phyloP scores from a whole-genome alignment of 2,797 vertebrate species.

The Eutrigla gurnardus region DNA sequence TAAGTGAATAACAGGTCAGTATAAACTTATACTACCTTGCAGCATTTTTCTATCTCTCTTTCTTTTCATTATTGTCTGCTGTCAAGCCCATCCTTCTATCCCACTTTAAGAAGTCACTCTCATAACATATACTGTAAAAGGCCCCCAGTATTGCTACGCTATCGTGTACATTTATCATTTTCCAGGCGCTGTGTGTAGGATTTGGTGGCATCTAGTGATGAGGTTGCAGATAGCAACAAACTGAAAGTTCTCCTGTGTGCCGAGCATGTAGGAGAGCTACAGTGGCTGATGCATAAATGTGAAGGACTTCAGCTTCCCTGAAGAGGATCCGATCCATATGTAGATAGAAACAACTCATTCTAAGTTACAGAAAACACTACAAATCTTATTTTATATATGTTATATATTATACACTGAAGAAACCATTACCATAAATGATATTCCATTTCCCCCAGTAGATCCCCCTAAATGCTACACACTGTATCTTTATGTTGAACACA shows the following conservation, averaged over 20 bases:
- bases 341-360: not conserved
- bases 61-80: not conserved
- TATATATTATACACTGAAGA: not conserved
- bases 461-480: not conserved
- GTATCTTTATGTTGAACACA: not conserved
- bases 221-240: not conserved
- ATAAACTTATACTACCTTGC: not conserved
- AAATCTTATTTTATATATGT: too few species aligned
- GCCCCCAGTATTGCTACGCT: too few species aligned
- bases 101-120: slow-evolving; percentile 4
- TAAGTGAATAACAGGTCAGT: slow-evolving; percentile 11
- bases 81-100: slow-evolving; percentile 3
- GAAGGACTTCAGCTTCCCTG: too few species aligned
- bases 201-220: not conserved
- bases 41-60: not conserved
- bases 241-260: not conserved
- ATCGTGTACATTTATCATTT: slow-evolving; percentile 24
- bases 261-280: not conserved
- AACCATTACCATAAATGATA: not conserved
- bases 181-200: not conserved
- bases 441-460: not conserved
- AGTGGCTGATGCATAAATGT: not conserved
- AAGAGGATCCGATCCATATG: not conserved
- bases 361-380: not conserved
- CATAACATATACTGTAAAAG: slow-evolving; percentile 8